Conservation (phyloP, 2,888 invertebrate species). For the Heliconius hortense region DNA sequence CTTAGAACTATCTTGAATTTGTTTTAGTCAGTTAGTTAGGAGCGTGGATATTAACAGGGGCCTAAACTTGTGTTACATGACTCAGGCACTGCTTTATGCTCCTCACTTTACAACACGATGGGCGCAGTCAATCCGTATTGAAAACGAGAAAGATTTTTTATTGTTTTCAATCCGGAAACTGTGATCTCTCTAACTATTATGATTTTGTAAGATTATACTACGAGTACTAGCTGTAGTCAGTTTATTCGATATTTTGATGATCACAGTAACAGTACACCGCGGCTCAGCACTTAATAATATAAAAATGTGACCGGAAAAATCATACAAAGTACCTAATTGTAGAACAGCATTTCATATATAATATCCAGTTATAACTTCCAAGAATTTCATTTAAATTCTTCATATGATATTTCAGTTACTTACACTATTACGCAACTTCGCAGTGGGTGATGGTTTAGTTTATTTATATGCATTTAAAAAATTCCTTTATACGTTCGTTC, state of each 20-base stretch:
- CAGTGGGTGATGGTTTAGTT: neutral
- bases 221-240: neutral
- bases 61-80: too few relatives aligned
- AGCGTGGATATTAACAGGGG: too few relatives aligned
- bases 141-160: too few relatives aligned
- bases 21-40: too few relatives aligned
- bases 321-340: conserved; percentile 2
- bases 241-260: too few relatives aligned
- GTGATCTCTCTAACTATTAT: neutral
- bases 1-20: too few relatives aligned
- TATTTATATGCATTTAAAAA: neutral
- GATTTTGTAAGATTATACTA: neutral
- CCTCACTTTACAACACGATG: too few relatives aligned
- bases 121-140: too few relatives aligned
- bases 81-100: too few relatives aligned
- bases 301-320: neutral
- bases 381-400: conserved; percentile 17
- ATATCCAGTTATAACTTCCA: neutral
- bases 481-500: neutral
- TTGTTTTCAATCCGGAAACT: too few relatives aligned
- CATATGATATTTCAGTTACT: neutral
- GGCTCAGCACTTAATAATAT: too few relatives aligned
- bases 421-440: neutral
- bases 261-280: too few relatives aligned
- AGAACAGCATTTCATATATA: conserved; percentile 6